Evolutionary conservation across 2,797 vertebrate species (phyloP).

Genomic region (Danio tinwini): DNA sequence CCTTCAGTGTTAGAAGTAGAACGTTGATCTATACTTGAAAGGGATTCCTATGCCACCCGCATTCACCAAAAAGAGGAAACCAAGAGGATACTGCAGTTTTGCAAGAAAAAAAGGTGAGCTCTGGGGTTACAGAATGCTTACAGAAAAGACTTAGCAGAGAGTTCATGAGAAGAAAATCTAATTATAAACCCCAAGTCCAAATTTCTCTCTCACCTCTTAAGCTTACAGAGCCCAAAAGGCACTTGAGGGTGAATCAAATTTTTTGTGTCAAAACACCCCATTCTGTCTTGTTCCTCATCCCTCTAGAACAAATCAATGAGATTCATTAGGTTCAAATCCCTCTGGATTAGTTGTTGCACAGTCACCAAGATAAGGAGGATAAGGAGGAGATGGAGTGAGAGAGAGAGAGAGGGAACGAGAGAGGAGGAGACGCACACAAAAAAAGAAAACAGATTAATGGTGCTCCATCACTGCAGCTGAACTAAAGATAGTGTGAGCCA

Average conservation of each 20-base stretch:
- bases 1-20: background rate
- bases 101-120: constrained; percentile 1
- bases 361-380: constrained; percentile 63
- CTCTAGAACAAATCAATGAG: constrained; percentile 74
- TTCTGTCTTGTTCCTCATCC: constrained; percentile 69
- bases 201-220: constrained; percentile 40
- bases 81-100: constrained; percentile 6
- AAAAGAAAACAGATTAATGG: constrained; percentile 62
- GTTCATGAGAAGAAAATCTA: constrained; percentile 42
- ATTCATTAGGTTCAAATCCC: constrained; percentile 75
- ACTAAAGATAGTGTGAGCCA: constrained; percentile 48
- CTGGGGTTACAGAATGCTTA: background rate
- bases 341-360: constrained; percentile 67
- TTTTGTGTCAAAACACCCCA: constrained; percentile 69
- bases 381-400: constrained; percentile 23
- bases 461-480: constrained; percentile 41
- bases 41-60: background rate
- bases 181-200: constrained; percentile 41
- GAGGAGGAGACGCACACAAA: constrained; percentile 44
- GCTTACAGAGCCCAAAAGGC: constrained; percentile 18
- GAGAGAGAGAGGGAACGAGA: constrained; percentile 3
- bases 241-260: constrained; percentile 40
- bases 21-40: background rate
- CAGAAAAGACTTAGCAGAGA: constrained; percentile 1
- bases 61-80: constrained; percentile 1